Evolutionary conservation across 2,113 vertebrate species (phyloP).

Genomic region (Coptodon bakossiorum): DNA sequence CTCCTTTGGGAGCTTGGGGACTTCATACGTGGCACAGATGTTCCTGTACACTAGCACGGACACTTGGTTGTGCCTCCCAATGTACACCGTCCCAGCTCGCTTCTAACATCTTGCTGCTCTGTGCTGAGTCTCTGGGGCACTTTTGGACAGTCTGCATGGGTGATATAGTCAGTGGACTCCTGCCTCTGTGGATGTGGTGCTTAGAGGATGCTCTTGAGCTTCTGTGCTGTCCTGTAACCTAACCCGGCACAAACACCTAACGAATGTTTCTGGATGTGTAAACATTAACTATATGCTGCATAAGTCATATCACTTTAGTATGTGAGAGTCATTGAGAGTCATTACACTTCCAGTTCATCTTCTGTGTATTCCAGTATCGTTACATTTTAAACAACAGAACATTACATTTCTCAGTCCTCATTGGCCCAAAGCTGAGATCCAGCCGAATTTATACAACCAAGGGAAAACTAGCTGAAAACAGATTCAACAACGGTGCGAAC

Average conservation of each 20-base stretch:
- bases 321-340: neutral
- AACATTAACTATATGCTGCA: neutral
- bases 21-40: neutral
- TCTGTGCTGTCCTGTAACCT: neutral
- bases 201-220: neutral
- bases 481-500: neutral
- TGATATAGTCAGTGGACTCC: neutral
- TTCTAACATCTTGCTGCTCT: neutral
- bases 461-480: neutral
- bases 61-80: neutral
- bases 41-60: neutral
- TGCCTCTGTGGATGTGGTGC: neutral
- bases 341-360: neutral
- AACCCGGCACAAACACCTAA: neutral
- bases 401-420: neutral
- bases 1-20: neutral
- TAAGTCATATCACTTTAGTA: neutral
- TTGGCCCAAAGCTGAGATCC: neutral
- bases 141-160: neutral
- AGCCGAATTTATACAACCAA: neutral
- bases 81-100: neutral
- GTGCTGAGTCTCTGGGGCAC: neutral
- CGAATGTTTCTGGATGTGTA: neutral
- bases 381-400: fast-evolving
- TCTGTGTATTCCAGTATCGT: neutral